Conservation (phyloP, 2,113 vertebrate species). For the Bubo blakistoni region DNA sequence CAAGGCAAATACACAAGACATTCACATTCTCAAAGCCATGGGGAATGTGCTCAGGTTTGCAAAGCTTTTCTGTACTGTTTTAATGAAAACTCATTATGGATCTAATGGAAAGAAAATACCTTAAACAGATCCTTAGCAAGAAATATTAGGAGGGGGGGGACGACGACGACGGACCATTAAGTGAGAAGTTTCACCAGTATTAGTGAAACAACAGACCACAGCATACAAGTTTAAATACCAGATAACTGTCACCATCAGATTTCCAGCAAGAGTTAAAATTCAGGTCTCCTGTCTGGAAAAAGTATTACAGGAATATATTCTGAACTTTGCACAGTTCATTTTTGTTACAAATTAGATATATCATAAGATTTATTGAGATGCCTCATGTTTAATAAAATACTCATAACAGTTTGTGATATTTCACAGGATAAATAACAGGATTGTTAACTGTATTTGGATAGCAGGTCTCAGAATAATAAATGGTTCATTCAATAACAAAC, state of each 20-base stretch:
- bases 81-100: not conserved
- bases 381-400: constrained; percentile 53
- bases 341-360: constrained; percentile 12
- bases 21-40: not conserved
- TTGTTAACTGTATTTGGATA: not conserved
- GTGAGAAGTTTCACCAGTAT: not conserved
- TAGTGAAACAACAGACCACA: not conserved
- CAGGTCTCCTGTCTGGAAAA: not conserved
- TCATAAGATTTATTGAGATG: constrained; percentile 37
- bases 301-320: not conserved
- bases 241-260: not conserved
- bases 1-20: not conserved
- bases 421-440: constrained; percentile 35
- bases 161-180: not conserved
- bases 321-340: not conserved
- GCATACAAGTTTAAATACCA: not conserved
- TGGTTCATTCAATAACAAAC: constrained; percentile 1
- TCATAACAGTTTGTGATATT: constrained; percentile 24
- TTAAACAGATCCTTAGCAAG: not conserved
- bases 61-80: not conserved
- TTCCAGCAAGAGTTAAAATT: constrained; percentile 1
- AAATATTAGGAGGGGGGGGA: not conserved
- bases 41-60: not conserved
- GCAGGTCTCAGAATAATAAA: constrained; percentile 39
- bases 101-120: not conserved